Conservation (phyloP, 2,888 invertebrate species). For the Rhagonycha fulva region DNA sequence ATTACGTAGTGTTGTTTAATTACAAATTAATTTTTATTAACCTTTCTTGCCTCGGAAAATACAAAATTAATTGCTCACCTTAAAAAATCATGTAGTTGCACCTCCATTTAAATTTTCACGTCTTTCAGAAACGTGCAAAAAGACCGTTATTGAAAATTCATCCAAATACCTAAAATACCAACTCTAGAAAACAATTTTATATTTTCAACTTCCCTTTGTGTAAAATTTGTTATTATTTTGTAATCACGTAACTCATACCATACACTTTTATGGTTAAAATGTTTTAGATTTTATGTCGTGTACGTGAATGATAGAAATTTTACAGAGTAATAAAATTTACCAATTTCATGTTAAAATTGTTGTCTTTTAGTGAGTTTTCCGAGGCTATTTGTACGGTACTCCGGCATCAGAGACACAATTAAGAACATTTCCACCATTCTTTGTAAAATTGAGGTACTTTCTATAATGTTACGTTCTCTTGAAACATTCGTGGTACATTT, state of each 20-base stretch:
- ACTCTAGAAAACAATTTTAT: background rate
- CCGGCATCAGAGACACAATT: slow-evolving; percentile 14
- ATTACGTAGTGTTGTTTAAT: background rate
- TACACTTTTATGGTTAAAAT: background rate
- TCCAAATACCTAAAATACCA: background rate
- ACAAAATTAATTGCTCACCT: background rate
- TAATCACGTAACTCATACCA: background rate
- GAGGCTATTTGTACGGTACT: background rate
- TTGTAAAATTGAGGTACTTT: slow-evolving; percentile 16
- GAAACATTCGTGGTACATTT: slow-evolving; percentile 22
- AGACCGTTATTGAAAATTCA: background rate
- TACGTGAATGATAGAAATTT: background rate
- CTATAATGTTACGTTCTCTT: slow-evolving; percentile 3
- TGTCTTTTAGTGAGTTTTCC: background rate
- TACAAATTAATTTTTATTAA: slow-evolving; percentile 1
- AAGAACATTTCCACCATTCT: slow-evolving; percentile 15
- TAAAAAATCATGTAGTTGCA: background rate
- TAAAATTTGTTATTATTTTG: background rate
- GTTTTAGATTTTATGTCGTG: background rate
- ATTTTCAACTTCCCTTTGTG: background rate
- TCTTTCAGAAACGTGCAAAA: background rate
- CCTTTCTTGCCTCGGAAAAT: background rate
- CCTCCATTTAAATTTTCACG: background rate
- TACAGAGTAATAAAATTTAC: slow-evolving; percentile 5
- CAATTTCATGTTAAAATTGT: slow-evolving; percentile 6